Base-by-base conservation (phyloP, 1,140 invertebrate species). In the Hylyphantes graminicola region DNA sequence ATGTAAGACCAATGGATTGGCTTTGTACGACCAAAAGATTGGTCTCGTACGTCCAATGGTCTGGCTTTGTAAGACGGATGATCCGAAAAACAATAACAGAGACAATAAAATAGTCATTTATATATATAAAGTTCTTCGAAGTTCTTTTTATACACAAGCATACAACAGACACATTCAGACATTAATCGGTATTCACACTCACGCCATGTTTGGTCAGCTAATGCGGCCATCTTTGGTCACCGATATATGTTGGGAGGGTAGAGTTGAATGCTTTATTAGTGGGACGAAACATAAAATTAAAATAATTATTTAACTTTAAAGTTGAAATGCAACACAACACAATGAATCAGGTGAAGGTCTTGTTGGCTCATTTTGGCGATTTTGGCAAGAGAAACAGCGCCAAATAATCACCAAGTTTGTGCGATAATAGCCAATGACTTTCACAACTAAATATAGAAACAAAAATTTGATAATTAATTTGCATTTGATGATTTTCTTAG, bases 161-260 rank as follows among this genome's bases (percentile, higher is more conserved):
- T 21, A 61, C 19, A 65, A 65, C 64, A 65, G 48, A 21, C 10
- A 65, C 19, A 13, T 21, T 21, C 64, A 65, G 10, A 65, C 19
- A 81, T 72, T 50, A 59, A 70, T 57, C 68, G n/a, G 61, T 7
- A 61, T 68, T 72, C 75, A 77, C 78, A 72, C 53, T 19, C 61
- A 67, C 80, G 72, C 59, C 80, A 55, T 65, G n/a, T 74, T 74
- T 82, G 80, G 70, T 61, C 80, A 82, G 80, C 80, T 74, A 74
- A 82, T 79, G 63, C 51, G 65, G 77, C 70, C 54, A 73, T 73
- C 35, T 15, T 73, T 70, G 67, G 67, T 70, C 67, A 70, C 48
- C 15, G 19, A 50, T 35, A 35, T 35, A 35, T 5, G 35, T 35
- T 35, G 35, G 35, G 35, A 35, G 35, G 50, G 50, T 70, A n/a